Percentiles rank a stretch among this genome's conserved stretches.
Evolutionary conservation across 2,797 vertebrate species (phyloP).

Genomic region (Melopsittacus undulatus): DNA sequence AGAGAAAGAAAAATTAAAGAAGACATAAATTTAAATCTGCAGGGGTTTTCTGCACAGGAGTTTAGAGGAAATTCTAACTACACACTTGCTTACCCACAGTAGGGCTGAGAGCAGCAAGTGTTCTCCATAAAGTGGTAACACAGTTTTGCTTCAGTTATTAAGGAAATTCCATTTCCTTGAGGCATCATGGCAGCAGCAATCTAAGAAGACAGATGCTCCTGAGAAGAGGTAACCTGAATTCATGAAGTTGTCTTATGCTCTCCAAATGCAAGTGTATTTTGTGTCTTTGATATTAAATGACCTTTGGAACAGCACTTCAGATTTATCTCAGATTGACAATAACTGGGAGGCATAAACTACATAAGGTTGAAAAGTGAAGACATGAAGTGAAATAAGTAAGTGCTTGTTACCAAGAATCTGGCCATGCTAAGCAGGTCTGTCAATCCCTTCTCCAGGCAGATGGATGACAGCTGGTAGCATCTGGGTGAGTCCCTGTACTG

Average conservation of each 20-base stretch:
- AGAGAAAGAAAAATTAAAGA: not conserved
- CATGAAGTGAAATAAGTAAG: not conserved
- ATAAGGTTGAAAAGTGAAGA: not conserved
- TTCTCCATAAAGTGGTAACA: not conserved
- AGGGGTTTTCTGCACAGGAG: not conserved
- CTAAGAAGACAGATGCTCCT: not conserved
- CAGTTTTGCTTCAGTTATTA: not conserved
- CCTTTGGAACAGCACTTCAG: not conserved
- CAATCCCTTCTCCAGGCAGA: not conserved
- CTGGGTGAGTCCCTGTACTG: not conserved
- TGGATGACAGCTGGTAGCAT: not conserved
- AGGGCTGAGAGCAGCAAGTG: not conserved
- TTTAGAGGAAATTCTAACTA: not conserved
- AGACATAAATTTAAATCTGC: not conserved
- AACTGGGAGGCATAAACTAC: not conserved
- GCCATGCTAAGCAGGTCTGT: not conserved
- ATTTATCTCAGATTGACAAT: not conserved
- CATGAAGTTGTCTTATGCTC: not conserved
- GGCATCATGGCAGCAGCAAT: not conserved
- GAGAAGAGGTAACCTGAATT: not conserved
- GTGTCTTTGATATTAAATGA: slow-evolving; percentile 18
- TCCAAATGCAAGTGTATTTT: not conserved
- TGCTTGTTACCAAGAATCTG: not conserved
- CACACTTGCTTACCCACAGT: not conserved
- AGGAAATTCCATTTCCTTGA: slow-evolving; percentile 10